Base-by-base conservation (phyloP, 2,797 vertebrate genomes). In the Silurus lanzhouensis region DNA sequence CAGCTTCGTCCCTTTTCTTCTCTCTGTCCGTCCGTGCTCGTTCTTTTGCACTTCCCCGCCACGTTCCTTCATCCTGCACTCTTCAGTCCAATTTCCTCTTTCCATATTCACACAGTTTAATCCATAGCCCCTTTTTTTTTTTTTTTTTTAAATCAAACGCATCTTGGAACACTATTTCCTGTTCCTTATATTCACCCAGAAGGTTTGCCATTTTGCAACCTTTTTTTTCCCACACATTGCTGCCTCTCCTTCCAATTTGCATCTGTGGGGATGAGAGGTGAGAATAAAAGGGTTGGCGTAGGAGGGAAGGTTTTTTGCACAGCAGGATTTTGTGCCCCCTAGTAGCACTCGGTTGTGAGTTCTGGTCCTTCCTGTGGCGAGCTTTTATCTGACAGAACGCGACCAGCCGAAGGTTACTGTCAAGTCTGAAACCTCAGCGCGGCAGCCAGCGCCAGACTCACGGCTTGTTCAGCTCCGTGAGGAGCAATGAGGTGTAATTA, bases 311-410 rank as follows among this genome's bases (percentile, higher is more conserved):
- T 92, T 44, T 44, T 94, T 92, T 89, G 91, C 88, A 88, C 93
- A 91, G 93, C 92, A 92, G 83, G 92, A 91, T 92, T 82, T 92
- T 90, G 84, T 86, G 91, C 93, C 91, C 92, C 86, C 91, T 89
- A 91, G 94, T 90, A 90, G 90, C 90, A 89, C 90, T 64, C 8
- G 8, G 89, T 91, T 81, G 84, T 85, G 86, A 90, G 90, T 89
- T 85, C 85, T 85, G 90, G 91, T 88, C 84, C 91, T 93, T 93
- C 92, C 90, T 92, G 90, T 86, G 90, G 89, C 89, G 81, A 48
- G 88, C 87, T 94, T 94, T 94, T 90, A 93, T 94, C 93, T 94
- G 93, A 92, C 92, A 93, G 90, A 90, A 89, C 90, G 84, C 86
- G 85, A 88, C 88, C 87, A 19, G 67, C 80, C 60, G 57, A 83